Evolutionary conservation across 1,140 invertebrate species (phyloP).

Genomic region (Whitmania pigra): DNA sequence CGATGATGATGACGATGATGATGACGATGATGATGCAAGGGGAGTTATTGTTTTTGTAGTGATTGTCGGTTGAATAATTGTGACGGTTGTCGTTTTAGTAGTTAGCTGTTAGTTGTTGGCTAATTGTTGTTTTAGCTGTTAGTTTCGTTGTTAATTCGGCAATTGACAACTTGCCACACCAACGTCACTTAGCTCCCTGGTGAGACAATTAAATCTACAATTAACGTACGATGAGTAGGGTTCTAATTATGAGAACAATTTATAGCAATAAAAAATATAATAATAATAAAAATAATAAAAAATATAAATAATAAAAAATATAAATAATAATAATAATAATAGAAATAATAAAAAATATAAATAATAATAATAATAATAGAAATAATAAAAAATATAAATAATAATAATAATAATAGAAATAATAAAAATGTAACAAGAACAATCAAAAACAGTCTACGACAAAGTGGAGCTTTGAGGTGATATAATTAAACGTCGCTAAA

Average conservation of each 20-base stretch:
- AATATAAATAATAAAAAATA: no score
- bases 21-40: no score
- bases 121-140: slow-evolving; percentile 8
- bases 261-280: not conserved
- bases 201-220: not conserved
- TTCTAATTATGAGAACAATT: not conserved
- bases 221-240: not conserved
- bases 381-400: not conserved
- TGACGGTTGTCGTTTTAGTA: not conserved
- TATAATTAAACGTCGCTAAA: no score
- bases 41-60: not conserved
- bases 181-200: not conserved
- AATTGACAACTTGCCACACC: not conserved
- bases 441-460: no score
- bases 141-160: not conserved
- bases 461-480: no score
- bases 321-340: no score
- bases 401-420: no score
- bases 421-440: no score
- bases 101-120: no score
- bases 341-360: not conserved
- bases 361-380: not conserved
- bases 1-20: no score
- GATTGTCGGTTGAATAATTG: not conserved
- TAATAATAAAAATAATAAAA: no score